Evolutionary conservation across 37 sponge, comb jelly and placozoan species (phyloP), one percentile per base, ranked within the genome.

Genomic region (Axinella damicornis): DNA sequence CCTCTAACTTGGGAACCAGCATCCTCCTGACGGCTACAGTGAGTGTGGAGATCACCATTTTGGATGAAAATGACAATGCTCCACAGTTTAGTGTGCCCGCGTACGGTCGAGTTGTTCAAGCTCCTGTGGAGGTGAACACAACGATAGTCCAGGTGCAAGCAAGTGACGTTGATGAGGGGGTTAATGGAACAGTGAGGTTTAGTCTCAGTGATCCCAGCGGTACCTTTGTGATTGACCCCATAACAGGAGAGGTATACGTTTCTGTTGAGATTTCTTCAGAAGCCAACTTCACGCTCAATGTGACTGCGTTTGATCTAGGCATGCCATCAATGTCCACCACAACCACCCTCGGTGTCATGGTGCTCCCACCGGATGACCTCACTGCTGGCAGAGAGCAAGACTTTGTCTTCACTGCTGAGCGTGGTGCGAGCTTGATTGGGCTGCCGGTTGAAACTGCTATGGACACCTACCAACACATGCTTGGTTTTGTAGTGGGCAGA

Each of bases 41-140:
- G 1, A 83, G 37, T 31, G 74, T 86, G 17, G 55, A 38, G 4
- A 67, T 92, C 5, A 57, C 12, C 2, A 55, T 87, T 6, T 33
- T 31, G 15, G 90, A 94, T 55, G 65, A 69, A 36, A 91, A 91
- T 61, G 87, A 91, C 68, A 85, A 85, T 46, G 53, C 78, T 33
- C 92, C 92, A 15, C 24, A 69, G 53, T 86, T 91, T 56, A 58
- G 24, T 41, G 35, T 69, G 56, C 22, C 57, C 2, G 18, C 5
- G 18, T 89, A 86, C 68, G 33, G 41, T 12, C 74, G 54, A 19
- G 61, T 73, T 22, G 5, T 89, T 2, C 65, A 72, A 61, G 83
- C 73, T 24, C 75, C 65, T 25, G 59, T 83, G 4, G 34, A 34
- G 32, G 76, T 30, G 15, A 82, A 81, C 39, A 69, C 65, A 1